Evolutionary conservation across 1,140 invertebrate genomes (phyloP).

Genomic region (Papilio glaucus): DNA sequence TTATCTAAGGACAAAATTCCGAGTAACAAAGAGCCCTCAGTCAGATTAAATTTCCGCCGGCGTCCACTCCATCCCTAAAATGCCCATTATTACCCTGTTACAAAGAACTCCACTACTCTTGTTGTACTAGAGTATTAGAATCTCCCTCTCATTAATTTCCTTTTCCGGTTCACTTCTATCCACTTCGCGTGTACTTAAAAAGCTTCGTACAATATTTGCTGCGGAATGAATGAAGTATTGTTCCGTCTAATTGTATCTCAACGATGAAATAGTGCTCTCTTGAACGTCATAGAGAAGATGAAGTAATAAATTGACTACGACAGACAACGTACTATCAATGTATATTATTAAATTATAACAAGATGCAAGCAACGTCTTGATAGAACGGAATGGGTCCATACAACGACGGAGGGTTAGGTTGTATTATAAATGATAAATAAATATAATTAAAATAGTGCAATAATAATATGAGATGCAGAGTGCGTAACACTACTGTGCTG

Average conservation of each 20-base stretch:
- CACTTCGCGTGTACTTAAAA: constrained; percentile 53
- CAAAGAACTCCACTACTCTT: constrained; percentile 60
- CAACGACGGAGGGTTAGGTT: no score
- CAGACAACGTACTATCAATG: not conserved
- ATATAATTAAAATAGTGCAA: no score
- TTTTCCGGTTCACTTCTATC: constrained; percentile 59
- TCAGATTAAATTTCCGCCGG: constrained; percentile 79
- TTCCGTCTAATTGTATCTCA: constrained; percentile 9
- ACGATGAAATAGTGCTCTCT: constrained; percentile 12
- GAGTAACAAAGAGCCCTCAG: constrained; percentile 67
- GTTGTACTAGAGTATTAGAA: constrained; percentile 73
- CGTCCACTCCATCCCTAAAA: constrained; percentile 75
- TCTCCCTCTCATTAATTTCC: constrained; percentile 63
- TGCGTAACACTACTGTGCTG: no score
- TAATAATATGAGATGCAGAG: no score
- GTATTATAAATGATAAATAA: no score
- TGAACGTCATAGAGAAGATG: not conserved
- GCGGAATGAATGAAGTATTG: constrained; percentile 17
- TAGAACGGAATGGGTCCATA: not conserved
- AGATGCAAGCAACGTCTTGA: not conserved
- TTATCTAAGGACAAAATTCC: constrained; percentile 75
- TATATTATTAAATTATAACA: not conserved
- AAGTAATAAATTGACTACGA: constrained; percentile 7
- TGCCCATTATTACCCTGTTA: constrained; percentile 76
- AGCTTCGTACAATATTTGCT: constrained; percentile 40